These are phyloP conservation scores for Gymnorhina tibicen DNA, from an alignment of 2,113 vertebrate species.

Conservation along the genomic window DNA sequence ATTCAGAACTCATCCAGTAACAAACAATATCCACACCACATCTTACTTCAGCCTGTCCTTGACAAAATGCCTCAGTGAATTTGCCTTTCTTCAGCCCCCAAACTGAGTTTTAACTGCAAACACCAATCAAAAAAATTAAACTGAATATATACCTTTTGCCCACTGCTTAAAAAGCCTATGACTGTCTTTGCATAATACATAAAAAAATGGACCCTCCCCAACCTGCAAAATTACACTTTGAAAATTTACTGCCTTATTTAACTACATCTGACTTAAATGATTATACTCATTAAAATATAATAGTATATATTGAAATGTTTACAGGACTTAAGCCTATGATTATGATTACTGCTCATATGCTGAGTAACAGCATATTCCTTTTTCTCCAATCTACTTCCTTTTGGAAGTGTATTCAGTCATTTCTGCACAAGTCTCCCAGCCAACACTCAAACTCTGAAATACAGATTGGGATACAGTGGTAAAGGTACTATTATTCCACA, in stretches of 20 bases:
- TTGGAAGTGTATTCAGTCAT: background rate
- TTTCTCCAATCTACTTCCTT: background rate
- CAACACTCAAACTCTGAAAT: background rate
- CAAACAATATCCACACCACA: background rate
- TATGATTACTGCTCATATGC: background rate
- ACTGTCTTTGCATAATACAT: background rate
- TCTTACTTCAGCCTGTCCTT: background rate
- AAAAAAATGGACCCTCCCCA: background rate
- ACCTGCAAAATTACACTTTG: background rate
- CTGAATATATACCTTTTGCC: background rate
- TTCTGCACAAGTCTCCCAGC: background rate
- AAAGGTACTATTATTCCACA: background rate
- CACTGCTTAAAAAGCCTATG: background rate
- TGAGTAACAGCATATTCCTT: background rate
- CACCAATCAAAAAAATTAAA: background rate
- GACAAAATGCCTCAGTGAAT: background rate
- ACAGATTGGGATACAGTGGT: background rate
- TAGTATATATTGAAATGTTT: background rate
- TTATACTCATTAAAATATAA: background rate
- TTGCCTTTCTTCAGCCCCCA: rapidly evolving
- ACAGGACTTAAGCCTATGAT: background rate
- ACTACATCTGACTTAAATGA: background rate
- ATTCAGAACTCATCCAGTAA: background rate
- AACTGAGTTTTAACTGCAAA: background rate
- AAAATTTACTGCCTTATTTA: background rate